Percentiles rank a stretch among this genome's conserved stretches.
Evolutionary conservation across 2,888 invertebrate species (phyloP).

Genomic region (Melanostoma mellinum): DNA sequence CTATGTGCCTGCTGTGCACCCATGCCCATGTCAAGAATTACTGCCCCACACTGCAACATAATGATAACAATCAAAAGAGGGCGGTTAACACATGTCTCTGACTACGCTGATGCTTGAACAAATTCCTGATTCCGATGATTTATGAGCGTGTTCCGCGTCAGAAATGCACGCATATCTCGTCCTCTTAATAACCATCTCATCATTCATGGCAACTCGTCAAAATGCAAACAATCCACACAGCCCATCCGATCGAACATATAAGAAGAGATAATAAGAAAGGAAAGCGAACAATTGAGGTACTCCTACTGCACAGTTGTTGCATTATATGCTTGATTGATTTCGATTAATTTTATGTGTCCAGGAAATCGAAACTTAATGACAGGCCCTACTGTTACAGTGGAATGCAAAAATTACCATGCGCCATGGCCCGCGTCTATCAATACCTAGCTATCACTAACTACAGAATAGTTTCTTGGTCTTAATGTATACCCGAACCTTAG

Average conservation of each 20-base stretch:
- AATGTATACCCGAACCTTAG: constrained; percentile 22
- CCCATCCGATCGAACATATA: background rate
- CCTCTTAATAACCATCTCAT: constrained; percentile 64
- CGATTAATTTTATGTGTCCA: constrained; percentile 71
- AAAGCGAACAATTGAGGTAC: constrained; percentile 13
- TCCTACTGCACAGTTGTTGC: constrained; percentile 29
- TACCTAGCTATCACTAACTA: background rate
- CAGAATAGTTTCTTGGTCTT: background rate
- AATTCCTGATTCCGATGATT: constrained; percentile 61
- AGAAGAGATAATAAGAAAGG: background rate
- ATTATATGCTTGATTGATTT: constrained; percentile 69
- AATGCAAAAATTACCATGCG: constrained; percentile 63
- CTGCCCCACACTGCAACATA: background rate
- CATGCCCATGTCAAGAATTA: background rate
- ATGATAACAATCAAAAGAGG: constrained; percentile 64
- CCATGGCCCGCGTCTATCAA: constrained; percentile 59
- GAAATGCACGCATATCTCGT: constrained; percentile 37
- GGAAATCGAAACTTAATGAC: constrained; percentile 72
- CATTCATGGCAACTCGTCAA: constrained; percentile 44
- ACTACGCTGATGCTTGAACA: constrained; percentile 47
- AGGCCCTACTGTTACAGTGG: constrained; percentile 59
- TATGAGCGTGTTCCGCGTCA: constrained; percentile 60
- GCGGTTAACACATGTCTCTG: constrained; percentile 59
- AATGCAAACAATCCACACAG: constrained; percentile 21
- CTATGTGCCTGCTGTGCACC: no score